Evolutionary conservation across 2,888 invertebrate species (phyloP).

Genomic region (Drosophila histrio): DNA sequence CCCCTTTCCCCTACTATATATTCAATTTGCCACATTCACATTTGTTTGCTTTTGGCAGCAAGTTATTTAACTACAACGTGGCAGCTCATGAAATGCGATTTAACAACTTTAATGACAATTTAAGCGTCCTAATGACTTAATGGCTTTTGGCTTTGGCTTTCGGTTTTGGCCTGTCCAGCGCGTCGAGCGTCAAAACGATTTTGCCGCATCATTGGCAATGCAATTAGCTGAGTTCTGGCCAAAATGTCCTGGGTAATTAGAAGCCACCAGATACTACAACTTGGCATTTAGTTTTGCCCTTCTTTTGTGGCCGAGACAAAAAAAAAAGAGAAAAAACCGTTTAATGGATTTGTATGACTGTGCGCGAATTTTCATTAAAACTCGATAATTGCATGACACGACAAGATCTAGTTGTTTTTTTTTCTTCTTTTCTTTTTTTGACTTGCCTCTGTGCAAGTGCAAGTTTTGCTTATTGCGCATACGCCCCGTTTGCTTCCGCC

Average conservation of each 20-base stretch:
- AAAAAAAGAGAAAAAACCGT: conserved; percentile 12
- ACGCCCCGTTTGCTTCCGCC: not conserved
- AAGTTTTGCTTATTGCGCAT: conserved; percentile 31
- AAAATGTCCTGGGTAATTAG: conserved; percentile 62
- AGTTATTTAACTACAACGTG: conserved; percentile 28
- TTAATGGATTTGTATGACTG: conserved; percentile 68
- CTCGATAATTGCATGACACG: conserved; percentile 76
- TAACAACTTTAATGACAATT: conserved; percentile 64
- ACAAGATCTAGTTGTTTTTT: too few species aligned
- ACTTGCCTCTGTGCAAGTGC: conserved; percentile 10
- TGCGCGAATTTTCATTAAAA: conserved; percentile 75
- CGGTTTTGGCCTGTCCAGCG: conserved; percentile 1
- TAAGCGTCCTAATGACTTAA: conserved; percentile 70
- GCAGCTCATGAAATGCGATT: conserved; percentile 39
- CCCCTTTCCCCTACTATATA: not conserved
- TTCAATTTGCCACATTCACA: conserved; percentile 31
- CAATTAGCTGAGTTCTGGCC: conserved; percentile 61
- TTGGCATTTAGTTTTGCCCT: conserved; percentile 8
- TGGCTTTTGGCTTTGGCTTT: conserved; percentile 41
- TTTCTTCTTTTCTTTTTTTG: too few species aligned
- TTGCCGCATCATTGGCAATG: conserved; percentile 74
- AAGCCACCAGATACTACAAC: conserved; percentile 24
- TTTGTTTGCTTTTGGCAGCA: conserved; percentile 7
- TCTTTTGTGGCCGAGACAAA: conserved; percentile 17
- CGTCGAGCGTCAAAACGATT: conserved; percentile 60